Conservation (phyloP, 23 tunicate genomes). For the Trididemnum miniatum region DNA sequence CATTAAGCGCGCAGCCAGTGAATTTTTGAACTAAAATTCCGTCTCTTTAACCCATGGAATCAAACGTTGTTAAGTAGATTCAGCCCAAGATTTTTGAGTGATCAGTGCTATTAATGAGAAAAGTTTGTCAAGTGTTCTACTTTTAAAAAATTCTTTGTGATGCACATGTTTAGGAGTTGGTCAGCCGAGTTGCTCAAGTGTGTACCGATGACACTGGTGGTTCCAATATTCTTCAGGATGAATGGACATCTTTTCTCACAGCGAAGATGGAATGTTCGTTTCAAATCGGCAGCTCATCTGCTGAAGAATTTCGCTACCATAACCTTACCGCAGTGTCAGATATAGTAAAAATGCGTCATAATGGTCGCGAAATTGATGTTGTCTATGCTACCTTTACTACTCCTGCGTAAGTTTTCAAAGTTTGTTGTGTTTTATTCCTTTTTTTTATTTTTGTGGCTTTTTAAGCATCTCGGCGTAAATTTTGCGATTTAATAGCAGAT, state of each 20-base stretch:
- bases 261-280: constrained; percentile 65
- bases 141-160: no score
- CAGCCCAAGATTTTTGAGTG: no score
- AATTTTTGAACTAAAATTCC: no score
- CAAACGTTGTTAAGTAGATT: no score
- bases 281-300: not conserved
- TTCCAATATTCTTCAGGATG: constrained; percentile 20
- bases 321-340: constrained; percentile 82
- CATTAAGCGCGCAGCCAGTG: no score
- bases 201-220: constrained; percentile 82
- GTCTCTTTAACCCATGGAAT: no score
- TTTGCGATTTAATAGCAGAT: no score
- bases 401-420: constrained; percentile 59
- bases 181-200: constrained; percentile 74
- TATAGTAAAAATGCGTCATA: constrained; percentile 36
- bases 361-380: constrained; percentile 47
- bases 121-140: no score
- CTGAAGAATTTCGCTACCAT: constrained; percentile 30
- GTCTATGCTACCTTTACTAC: constrained; percentile 90
- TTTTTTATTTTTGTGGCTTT: no score
- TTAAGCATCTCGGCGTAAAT: no score
- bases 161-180: constrained; percentile 11
- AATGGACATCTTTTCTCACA: constrained; percentile 80
- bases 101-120: no score
- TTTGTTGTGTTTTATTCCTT: no score